Base-by-base conservation (phyloP, 2,888 invertebrate genomes). In the Epistrophella euchroma region DNA sequence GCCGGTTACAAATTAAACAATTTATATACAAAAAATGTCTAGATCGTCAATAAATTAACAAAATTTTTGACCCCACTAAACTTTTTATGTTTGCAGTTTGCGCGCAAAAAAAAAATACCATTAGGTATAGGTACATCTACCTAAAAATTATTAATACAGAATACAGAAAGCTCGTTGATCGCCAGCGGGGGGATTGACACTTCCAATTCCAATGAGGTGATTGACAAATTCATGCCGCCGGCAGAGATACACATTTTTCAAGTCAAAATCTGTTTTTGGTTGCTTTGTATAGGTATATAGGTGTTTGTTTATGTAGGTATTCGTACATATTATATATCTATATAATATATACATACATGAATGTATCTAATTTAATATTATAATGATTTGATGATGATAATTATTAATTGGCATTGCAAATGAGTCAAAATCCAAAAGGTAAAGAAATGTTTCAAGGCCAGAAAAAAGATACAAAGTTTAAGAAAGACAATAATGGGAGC, bases 131-230 rank as follows among this genome's bases (percentile, higher is more conserved):
- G n/a, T 25, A 15, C 15, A 52, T 52, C 0, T 25, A 50, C n/a
- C n/a, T n/a, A n/a, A n/a, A n/a, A 35, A n/a, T 40, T 50, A 70
- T 60, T 37, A 35, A 62, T 25, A 62, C 22, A 43, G 47, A 35
- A 62, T 25, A 62, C 22, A 43, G 37, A 71, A 64, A 55, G n/a
- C 43, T 15, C 25, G 45, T 55, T 71, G 71, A 72, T 60, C 55
- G 45, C n/a, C n/a, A n/a, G 28, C 11, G 45, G 35, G 78, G 71
- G 71, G 60, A 81, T 70, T 81, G 70, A 64, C 75, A 75, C 60
- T 25, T 60, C 64, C 64, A 43, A 64, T 60, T 60, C 22, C 28
- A 45, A 45, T 45, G 45, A 64, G 45, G 64, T 64, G 43, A 64
- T 64, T 64, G 40, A 60, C 60, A 60, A 60, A 60, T 5, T 60